Evolutionary conservation across 2,888 invertebrate species (phyloP).

Genomic region (Apantesis nais): DNA sequence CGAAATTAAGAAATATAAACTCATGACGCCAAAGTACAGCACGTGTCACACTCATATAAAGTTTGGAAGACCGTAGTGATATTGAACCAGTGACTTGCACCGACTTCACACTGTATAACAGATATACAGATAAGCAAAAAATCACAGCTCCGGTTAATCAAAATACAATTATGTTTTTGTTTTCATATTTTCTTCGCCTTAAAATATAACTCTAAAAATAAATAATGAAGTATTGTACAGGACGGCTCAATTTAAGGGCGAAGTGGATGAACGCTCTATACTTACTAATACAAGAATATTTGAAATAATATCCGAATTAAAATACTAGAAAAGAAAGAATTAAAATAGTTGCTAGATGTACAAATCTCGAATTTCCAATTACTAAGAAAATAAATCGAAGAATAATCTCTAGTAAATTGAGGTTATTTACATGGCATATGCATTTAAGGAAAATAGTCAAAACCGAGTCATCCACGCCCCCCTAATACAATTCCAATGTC

Average conservation of each 20-base stretch:
- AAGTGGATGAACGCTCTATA: constrained; percentile 60
- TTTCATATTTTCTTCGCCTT: constrained; percentile 72
- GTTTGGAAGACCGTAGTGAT: constrained; percentile 61
- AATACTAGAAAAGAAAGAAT: neutral
- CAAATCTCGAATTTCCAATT: neutral
- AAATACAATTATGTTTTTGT: constrained; percentile 80
- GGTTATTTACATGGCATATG: constrained; percentile 39
- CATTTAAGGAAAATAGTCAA: constrained; percentile 22
- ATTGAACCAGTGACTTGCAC: constrained; percentile 46
- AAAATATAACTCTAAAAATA: constrained; percentile 79
- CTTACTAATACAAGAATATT: constrained; percentile 20
- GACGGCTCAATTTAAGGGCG: constrained; percentile 71
- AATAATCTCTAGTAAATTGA: constrained; percentile 46
- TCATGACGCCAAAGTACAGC: constrained; percentile 30
- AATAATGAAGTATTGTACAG: constrained; percentile 83
- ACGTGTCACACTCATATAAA: constrained; percentile 32
- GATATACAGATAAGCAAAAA: constrained; percentile 80
- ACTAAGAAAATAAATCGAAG: neutral
- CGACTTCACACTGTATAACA: constrained; percentile 56
- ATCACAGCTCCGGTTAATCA: constrained; percentile 86
- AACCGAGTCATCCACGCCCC: constrained; percentile 62
- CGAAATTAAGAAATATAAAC: neutral
- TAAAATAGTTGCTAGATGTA: neutral
- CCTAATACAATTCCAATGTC: constrained; percentile 65
- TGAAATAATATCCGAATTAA: neutral